Evolutionary conservation across 2,113 vertebrate species (phyloP), one percentile per base, ranked within the genome.

Genomic region (Casuarius casuarius): DNA sequence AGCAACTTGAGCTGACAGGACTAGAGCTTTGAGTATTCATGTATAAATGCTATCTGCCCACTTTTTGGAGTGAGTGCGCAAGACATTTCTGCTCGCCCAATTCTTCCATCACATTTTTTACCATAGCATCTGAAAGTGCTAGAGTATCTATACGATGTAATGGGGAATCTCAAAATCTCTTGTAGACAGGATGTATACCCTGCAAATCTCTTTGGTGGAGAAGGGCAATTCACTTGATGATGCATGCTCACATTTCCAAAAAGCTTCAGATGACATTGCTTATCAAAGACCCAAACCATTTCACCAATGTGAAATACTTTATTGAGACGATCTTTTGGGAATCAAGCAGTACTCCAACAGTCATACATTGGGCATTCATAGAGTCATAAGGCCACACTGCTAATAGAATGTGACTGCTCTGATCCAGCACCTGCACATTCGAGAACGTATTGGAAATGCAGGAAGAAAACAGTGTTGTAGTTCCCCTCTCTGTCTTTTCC

Each of bases 271-370:
- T n/a, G 68, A 77, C 19, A 54, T 54, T 81, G 49, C 61, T 77
- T 70, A 65, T 6, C 0, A 2, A 70, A 92, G 42, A 68, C 52
- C 63, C 52, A 49, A 80, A 87, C 29, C 63, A 76, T 33, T 67
- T 71, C 63, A 84, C 73, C 51, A 35, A 76, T 0, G 18, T 76
- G 65, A 74, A 81, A 78, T 73, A 79, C 28, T 96, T 96, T 97
- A 92, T 92, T 96, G 38, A 92, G 87, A 78, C 9, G 48, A n/a
- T 61, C 63, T 91, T 71, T 89, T 16, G 91, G 78, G 48, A 81
- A 66, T 66, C 33, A 51, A 68, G 81, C 74, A 59, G 51, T 51
- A 51, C 80, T 90, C 70, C 0, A 3, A 76, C 83, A 78, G 89
- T 77, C 79, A 40, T 22, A 65, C 8, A 15, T 33, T 25, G 65